Percentiles rank a stretch among this genome's conserved stretches.
These are phyloP conservation scores for Anarhynchus alexandrinus DNA, from an alignment of 2,113 vertebrate genomes.

Conservation along the genomic window DNA sequence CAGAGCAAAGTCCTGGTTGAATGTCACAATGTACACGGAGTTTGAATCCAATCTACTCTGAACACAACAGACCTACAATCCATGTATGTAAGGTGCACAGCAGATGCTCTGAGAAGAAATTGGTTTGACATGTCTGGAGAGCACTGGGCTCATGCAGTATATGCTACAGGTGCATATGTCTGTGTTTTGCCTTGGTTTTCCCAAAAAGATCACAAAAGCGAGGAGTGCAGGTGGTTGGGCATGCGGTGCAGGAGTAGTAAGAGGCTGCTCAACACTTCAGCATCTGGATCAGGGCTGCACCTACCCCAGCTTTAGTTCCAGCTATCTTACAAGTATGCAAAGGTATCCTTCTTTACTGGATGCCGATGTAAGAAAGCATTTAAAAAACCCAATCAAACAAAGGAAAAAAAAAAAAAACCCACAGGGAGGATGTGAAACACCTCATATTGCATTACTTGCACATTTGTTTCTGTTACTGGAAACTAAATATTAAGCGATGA, in stretches of 20 bases:
- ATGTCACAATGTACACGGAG: background rate
- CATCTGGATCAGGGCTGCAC: background rate
- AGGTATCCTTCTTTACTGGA: background rate
- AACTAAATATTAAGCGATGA: background rate
- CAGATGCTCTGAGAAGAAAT: background rate
- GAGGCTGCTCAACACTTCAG: background rate
- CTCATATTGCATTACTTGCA: background rate
- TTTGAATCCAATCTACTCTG: background rate
- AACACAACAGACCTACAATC: background rate
- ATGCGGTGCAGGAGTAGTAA: background rate
- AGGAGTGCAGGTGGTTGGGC: background rate
- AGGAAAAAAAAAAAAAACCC: background rate
- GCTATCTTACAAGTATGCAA: background rate
- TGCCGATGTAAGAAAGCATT: background rate
- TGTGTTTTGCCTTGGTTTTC: background rate
- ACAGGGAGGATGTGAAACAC: background rate
- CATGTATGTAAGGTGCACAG: background rate
- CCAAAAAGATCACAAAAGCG: background rate
- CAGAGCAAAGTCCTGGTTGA: background rate
- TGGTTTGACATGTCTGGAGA: background rate
- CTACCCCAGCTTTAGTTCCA: background rate
- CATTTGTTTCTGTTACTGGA: background rate
- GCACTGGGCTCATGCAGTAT: background rate
- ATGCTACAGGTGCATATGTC: background rate
- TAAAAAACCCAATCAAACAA: rapidly evolving